Percentiles rank a stretch among this genome's conserved stretches.
phyloP scores from a whole-genome alignment of 2,797 vertebrate species.

The Anableps anableps region DNA sequence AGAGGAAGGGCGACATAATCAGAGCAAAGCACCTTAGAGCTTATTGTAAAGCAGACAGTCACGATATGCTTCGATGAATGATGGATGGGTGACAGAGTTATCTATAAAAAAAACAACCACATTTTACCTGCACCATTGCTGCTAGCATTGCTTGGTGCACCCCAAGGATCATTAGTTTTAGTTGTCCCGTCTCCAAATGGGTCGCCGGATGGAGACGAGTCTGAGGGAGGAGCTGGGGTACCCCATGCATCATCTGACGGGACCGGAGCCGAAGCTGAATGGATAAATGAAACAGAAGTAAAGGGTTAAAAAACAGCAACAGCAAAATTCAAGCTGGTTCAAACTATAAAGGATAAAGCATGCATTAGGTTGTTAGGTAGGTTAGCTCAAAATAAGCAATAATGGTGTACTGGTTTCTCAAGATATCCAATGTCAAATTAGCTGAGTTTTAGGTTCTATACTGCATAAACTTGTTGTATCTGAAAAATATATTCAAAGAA shows the following conservation, averaged over 20 bases:
- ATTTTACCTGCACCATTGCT: slow-evolving; percentile 60
- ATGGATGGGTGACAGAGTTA: slow-evolving; percentile 16
- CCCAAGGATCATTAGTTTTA: slow-evolving; percentile 84
- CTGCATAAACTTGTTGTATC: no score
- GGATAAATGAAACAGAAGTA: not conserved
- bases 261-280: slow-evolving; percentile 60
- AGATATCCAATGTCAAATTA: not conserved
- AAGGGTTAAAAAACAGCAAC: not conserved
- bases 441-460: no score
- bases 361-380: not conserved
- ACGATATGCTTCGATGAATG: not conserved
- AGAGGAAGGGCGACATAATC: slow-evolving; percentile 13
- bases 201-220: slow-evolving; percentile 68
- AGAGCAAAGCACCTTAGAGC: not conserved
- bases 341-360: not conserved
- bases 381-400: not conserved
- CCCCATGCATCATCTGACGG: slow-evolving; percentile 76
- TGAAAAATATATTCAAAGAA: not conserved
- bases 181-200: slow-evolving; percentile 85
- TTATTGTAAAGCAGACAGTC: not conserved
- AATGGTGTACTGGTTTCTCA: not conserved
- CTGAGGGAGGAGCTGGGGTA: slow-evolving; percentile 60
- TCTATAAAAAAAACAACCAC: not conserved
- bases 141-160: slow-evolving; percentile 48
- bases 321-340: not conserved